phyloP scores from a whole-genome alignment of 2,797 vertebrate genomes.

The Manis javanica region DNA sequence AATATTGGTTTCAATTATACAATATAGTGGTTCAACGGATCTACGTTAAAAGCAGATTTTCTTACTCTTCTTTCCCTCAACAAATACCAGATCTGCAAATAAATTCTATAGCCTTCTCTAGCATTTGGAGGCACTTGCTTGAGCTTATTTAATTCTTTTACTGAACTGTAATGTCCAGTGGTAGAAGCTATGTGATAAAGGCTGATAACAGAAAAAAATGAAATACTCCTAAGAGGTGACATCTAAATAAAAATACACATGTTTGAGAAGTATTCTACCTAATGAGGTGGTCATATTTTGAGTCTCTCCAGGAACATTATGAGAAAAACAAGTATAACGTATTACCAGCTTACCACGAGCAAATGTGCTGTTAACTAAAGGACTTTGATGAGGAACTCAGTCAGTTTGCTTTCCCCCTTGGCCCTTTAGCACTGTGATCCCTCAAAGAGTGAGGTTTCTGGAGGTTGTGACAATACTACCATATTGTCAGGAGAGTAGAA shows the following conservation, averaged over 20 bases:
- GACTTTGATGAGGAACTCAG: neutral
- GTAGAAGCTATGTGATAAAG: neutral
- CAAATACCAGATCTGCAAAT: neutral
- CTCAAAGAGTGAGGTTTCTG: neutral
- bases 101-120: neutral
- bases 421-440: neutral
- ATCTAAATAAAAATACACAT: neutral
- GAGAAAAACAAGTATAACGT: neutral
- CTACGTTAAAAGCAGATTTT: neutral
- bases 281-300: neutral
- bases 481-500: neutral
- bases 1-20: too few species aligned
- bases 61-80: constrained; percentile 1
- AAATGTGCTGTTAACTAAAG: neutral
- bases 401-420: neutral
- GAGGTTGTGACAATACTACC: too few species aligned
- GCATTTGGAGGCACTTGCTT: neutral
- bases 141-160: neutral
- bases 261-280: neutral
- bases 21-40: too few species aligned
- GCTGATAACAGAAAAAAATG: neutral
- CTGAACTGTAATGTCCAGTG: neutral
- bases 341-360: neutral
- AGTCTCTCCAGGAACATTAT: neutral
- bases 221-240: neutral